Conservation (phyloP, 1,140 invertebrate genomes). For the Myzus persicae region DNA sequence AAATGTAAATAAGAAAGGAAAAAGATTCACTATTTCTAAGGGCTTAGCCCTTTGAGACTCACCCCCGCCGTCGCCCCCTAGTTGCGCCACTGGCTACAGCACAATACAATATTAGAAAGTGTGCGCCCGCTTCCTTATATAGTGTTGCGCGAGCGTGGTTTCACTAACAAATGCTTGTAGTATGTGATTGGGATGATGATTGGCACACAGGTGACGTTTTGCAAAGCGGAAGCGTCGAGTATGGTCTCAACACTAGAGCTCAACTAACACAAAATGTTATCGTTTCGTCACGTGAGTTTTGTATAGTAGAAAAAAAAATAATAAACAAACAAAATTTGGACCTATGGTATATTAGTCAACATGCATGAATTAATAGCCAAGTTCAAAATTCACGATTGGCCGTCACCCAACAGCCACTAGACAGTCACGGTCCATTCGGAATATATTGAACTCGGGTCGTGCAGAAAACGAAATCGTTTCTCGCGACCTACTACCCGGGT, state of each 20-base stretch:
- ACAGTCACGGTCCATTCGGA: conserved; percentile 40
- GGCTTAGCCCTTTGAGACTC: background rate
- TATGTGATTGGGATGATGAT: conserved; percentile 58
- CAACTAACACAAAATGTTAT: conserved; percentile 47
- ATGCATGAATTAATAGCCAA: conserved; percentile 53
- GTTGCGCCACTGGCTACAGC: background rate
- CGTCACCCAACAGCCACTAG: conserved; percentile 24
- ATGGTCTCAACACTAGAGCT: conserved; percentile 52
- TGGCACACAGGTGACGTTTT: conserved; percentile 58
- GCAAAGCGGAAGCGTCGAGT: conserved; percentile 57
- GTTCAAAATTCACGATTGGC: conserved; percentile 54
- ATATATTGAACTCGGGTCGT: conserved; percentile 44
- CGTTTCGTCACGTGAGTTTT: conserved; percentile 54
- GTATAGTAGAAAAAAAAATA: conserved; percentile 30
- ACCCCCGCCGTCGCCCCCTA: background rate
- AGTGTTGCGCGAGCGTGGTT: conserved; percentile 32
- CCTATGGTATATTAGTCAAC: conserved; percentile 38
- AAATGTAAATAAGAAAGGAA: background rate
- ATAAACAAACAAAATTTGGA: conserved; percentile 50
- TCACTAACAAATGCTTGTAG: conserved; percentile 53
- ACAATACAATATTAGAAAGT: conserved; percentile 26
- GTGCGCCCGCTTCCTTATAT: conserved; percentile 14
- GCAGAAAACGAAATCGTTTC: conserved; percentile 41
- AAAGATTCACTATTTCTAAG: background rate
- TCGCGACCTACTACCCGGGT: background rate